Evolutionary conservation across 2,113 vertebrate genomes (phyloP).

Genomic region (Scopus umbretta): DNA sequence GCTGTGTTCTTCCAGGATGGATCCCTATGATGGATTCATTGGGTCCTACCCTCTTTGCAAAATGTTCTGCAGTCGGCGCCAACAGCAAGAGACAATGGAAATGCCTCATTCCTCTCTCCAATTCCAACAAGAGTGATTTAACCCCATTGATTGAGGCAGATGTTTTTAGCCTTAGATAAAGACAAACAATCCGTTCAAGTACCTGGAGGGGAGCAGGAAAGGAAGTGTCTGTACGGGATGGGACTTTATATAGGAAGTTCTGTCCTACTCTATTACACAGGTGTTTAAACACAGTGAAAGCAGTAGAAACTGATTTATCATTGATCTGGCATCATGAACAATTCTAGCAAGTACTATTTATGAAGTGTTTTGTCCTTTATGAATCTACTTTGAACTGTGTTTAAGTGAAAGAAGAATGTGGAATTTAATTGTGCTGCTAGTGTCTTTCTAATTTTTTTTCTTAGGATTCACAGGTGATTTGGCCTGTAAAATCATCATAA

Average conservation of each 20-base stretch:
- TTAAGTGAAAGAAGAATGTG: not conserved
- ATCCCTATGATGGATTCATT: not conserved
- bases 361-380: not conserved
- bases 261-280: not conserved
- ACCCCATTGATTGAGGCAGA: not conserved
- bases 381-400: not conserved
- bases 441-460: not conserved
- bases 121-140: not conserved
- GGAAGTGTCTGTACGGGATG: rapidly evolving
- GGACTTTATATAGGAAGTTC: not conserved
- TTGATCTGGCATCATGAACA: not conserved
- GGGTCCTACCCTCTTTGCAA: not conserved
- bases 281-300: not conserved
- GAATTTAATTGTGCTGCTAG: not conserved
- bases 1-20: not conserved
- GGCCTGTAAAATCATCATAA: not conserved
- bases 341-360: not conserved
- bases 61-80: not conserved
- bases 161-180: not conserved
- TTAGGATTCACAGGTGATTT: not conserved
- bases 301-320: not conserved
- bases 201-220: not conserved
- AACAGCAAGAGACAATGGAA: not conserved
- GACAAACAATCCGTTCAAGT: not conserved
- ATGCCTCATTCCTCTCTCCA: not conserved